Evolutionary conservation across 2,888 invertebrate genomes (phyloP).

Genomic region (Lasioglossum vierecki): DNA sequence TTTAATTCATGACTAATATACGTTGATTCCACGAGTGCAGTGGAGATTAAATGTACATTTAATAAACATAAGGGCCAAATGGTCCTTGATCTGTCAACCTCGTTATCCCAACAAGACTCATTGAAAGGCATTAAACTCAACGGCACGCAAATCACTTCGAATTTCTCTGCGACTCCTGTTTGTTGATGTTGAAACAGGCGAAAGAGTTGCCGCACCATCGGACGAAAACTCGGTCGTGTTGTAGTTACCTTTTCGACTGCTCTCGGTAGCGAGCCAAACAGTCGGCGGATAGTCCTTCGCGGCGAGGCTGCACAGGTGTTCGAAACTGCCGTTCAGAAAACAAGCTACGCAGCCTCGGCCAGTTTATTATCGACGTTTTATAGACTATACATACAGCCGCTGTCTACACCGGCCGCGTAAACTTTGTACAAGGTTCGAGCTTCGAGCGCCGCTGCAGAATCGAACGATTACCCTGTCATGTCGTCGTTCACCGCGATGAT

Average conservation of each 20-base stretch:
- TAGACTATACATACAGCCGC: neutral
- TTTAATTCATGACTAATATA: no score
- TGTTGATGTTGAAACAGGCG: neutral
- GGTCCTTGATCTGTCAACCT: no score
- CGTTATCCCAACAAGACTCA: no score
- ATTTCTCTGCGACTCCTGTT: neutral
- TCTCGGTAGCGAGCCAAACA: neutral
- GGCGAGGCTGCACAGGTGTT: slow-evolving; percentile 14
- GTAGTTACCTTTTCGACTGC: neutral
- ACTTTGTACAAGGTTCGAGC: neutral
- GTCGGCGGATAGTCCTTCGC: slow-evolving; percentile 5
- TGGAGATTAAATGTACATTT: no score
- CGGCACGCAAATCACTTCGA: no score
- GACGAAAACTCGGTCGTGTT: neutral
- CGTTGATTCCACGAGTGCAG: no score
- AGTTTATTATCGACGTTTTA: slow-evolving; percentile 15
- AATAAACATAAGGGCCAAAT: no score
- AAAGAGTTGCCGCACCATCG: neutral
- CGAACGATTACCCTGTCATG: neutral
- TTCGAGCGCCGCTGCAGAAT: neutral
- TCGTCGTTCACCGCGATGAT: neutral
- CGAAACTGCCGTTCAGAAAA: neutral
- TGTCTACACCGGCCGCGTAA: slow-evolving; percentile 12
- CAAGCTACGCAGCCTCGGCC: slow-evolving; percentile 6
- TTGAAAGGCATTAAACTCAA: no score